Evolutionary conservation across 2,888 invertebrate species (phyloP), one percentile per base, ranked within the genome.

Genomic region (Epirrhoe tristata): DNA sequence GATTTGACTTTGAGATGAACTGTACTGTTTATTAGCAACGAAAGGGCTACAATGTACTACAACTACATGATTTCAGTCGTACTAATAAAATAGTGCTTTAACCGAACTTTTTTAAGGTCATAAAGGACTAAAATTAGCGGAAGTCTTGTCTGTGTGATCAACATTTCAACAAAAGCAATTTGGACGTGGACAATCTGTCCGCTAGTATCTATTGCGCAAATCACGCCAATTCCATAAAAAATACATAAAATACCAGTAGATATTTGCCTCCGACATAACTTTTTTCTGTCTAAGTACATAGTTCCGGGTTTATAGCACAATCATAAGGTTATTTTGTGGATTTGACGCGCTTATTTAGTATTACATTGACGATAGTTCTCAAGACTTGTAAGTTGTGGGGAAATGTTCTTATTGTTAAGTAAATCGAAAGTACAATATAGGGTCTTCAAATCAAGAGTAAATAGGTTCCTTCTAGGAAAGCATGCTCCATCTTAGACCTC

Each of bases 141-240:
- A 24, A 2, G 24, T 24, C 24, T 24, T 24, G 24, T n/a, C 24
- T 24, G 24, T 24, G 24, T 24, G 24, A 2, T 24, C 24, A 34
- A 34, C 34, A 34, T 34, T 34, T 34, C 34, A 34, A 34, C 3
- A 34, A 34, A 34, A 7, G 12, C 12, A 43, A 12, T 10, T 10
- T 43, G 12, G 39, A 43, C 39, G 12, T 43, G 12, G 39, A 43
- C 39, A 43, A 43, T 43, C 39, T 43, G 39, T 10, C 12, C 39
- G 8, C 12, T 43, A 43, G 39, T 43, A 43, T 43, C 39, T 43
- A 43, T 43, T 43, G 39, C 39, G 12, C 12, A 43, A 43, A 43
- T 43, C 39, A 43, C 50, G 50, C 50, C 16, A 12, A 43, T 43
- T 43, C 39, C 39, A 43, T 43, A 43, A 43, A 43, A 43, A 43